These are phyloP conservation scores for Arctopsyche grandis DNA, from an alignment of 1,140 invertebrate species.

Conservation along the genomic window DNA sequence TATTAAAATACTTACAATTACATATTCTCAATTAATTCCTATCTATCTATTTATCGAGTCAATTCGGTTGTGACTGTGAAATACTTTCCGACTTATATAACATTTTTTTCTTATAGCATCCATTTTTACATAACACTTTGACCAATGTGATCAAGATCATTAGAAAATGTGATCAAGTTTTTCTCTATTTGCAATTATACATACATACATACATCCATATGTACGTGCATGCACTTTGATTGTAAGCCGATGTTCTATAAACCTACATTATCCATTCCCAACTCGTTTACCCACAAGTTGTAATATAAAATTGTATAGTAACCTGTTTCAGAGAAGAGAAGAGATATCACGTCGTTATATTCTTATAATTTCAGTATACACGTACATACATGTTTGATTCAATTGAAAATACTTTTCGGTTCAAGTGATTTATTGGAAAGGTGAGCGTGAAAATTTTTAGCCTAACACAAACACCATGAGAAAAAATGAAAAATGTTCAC, in stretches of 20 bases:
- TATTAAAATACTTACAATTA: too few relatives aligned
- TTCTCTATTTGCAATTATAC: too few relatives aligned
- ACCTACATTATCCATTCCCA: constrained; percentile 40
- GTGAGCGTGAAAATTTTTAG: not conserved
- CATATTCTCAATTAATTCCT: too few relatives aligned
- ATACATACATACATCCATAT: too few relatives aligned
- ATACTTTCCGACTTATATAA: too few relatives aligned
- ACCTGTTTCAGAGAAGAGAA: not conserved
- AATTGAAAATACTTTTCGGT: not conserved
- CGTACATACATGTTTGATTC: not conserved
- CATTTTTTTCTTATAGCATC: too few relatives aligned
- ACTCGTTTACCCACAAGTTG: constrained; percentile 34
- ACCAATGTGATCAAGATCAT: too few relatives aligned
- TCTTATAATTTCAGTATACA: not conserved
- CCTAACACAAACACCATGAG: not conserved
- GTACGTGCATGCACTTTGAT: not conserved
- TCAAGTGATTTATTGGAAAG: not conserved
- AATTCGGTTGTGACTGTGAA: too few relatives aligned
- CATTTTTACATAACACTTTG: too few relatives aligned
- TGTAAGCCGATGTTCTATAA: constrained; percentile 21
- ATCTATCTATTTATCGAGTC: too few relatives aligned
- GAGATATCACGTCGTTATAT: constrained; percentile 1
- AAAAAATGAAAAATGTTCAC: not conserved
- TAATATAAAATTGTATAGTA: constrained; percentile 2
- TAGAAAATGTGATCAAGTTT: too few relatives aligned